These are phyloP conservation scores for Drosophila borborema DNA, from an alignment of 2,888 invertebrate genomes.

Conservation along the genomic window DNA sequence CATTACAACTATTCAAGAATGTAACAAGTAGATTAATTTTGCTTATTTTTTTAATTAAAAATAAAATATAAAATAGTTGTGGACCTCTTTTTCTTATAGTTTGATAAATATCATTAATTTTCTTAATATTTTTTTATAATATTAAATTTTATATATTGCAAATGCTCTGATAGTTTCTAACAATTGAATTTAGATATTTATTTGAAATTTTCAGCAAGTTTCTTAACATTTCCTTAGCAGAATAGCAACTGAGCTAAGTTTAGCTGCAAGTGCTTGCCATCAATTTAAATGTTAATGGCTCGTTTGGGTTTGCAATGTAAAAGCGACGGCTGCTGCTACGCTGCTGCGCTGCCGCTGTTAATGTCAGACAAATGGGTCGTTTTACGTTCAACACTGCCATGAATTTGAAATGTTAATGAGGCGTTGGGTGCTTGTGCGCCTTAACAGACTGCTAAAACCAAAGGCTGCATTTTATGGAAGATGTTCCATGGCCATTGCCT, in stretches of 20 bases:
- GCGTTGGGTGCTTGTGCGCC: conserved; percentile 57
- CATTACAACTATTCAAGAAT: neutral
- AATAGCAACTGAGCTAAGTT: conserved; percentile 24
- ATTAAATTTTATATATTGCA: neutral
- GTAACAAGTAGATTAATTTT: neutral
- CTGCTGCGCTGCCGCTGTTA: conserved; percentile 63
- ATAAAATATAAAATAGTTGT: neutral
- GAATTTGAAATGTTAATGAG: conserved; percentile 76
- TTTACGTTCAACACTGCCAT: conserved; percentile 69
- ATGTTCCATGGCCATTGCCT: conserved; percentile 13
- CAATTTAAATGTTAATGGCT: conserved; percentile 76
- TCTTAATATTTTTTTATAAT: neutral
- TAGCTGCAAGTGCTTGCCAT: conserved; percentile 60
- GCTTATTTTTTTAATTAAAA: neutral
- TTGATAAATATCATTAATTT: neutral
- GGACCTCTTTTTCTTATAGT: too few species aligned
- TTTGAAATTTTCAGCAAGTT: conserved; percentile 16
- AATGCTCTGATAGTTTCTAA: neutral
- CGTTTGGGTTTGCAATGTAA: conserved; percentile 65
- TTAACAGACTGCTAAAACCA: conserved; percentile 74
- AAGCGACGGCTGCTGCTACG: conserved; percentile 53
- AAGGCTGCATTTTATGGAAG: conserved; percentile 67
- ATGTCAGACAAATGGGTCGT: conserved; percentile 72
- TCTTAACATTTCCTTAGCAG: conserved; percentile 48
- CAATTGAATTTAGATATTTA: neutral